Conservation (phyloP, 2,888 invertebrate genomes). For the Synergus gifuensis region DNA sequence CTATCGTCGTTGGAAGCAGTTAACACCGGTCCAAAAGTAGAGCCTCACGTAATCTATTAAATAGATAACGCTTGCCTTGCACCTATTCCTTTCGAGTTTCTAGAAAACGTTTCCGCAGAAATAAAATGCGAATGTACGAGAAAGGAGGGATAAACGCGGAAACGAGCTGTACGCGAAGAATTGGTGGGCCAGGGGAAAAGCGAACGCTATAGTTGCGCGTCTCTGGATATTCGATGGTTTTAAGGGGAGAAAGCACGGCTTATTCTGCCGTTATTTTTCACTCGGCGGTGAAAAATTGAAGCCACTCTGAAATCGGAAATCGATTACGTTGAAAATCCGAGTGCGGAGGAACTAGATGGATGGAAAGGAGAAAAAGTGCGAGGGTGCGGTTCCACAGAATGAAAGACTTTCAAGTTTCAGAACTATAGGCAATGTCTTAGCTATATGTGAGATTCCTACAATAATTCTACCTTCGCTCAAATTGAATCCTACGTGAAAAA, state of each 20-base stretch:
- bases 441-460: not conserved
- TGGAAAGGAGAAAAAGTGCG: constrained; percentile 31
- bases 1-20: constrained; percentile 60
- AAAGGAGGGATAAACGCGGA: constrained; percentile 38
- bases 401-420: constrained; percentile 24
- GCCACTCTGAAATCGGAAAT: constrained; percentile 73
- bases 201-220: constrained; percentile 14
- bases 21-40: constrained; percentile 63
- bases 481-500: constrained; percentile 12
- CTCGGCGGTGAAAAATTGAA: constrained; percentile 70
- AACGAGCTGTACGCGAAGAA: constrained; percentile 26
- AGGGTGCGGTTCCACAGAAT: constrained; percentile 25
- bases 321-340: constrained; percentile 65
- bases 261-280: constrained; percentile 73
- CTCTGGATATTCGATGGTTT: constrained; percentile 42
- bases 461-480: not conserved
- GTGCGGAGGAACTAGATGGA: constrained; percentile 4
- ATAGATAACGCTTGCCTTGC: constrained; percentile 61
- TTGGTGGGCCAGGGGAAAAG: constrained; percentile 26
- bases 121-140: constrained; percentile 45
- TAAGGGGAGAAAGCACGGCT: constrained; percentile 57
- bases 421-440: constrained; percentile 17
- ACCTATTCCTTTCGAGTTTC: constrained; percentile 44
- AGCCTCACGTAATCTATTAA: constrained; percentile 67
- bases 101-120: constrained; percentile 38